These are phyloP conservation scores for Mercenaria mercenaria DNA, from an alignment of 1,140 invertebrate genomes.

Conservation along the genomic window DNA sequence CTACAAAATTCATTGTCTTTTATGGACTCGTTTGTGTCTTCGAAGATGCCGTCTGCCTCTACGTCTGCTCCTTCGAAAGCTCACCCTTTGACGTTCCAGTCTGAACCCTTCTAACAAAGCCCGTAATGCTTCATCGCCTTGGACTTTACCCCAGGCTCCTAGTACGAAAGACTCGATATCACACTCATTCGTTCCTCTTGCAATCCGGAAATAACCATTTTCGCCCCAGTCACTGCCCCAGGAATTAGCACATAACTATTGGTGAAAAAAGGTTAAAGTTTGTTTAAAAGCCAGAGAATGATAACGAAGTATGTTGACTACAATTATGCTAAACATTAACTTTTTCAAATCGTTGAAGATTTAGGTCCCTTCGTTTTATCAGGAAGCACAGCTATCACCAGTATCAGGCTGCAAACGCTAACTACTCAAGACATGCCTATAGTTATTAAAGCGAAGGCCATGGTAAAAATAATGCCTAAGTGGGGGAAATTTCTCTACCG, in stretches of 20 bases:
- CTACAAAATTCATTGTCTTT: neutral
- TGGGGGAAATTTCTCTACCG: too few species aligned
- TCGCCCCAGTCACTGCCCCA: constrained; percentile 97
- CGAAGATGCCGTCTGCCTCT: constrained; percentile 30
- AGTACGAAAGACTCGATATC: constrained; percentile 82
- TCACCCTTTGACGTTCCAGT: neutral
- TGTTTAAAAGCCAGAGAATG: too few species aligned
- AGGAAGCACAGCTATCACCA: too few species aligned
- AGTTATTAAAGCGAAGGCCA: too few species aligned
- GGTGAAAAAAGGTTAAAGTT: constrained; percentile 49
- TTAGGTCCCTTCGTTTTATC: too few species aligned
- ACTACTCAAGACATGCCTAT: too few species aligned
- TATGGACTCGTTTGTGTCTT: neutral
- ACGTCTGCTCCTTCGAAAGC: neutral
- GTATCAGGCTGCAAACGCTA: too few species aligned
- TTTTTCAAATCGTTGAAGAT: too few species aligned
- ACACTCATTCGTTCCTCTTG: constrained; percentile 80
- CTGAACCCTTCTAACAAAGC: neutral
- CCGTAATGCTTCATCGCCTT: constrained; percentile 12
- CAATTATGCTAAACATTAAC: too few species aligned
- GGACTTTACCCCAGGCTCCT: constrained; percentile 76
- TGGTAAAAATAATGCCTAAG: too few species aligned
- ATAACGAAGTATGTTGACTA: too few species aligned
- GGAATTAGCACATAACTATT: constrained; percentile 93
- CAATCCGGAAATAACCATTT: constrained; percentile 84